Evolutionary conservation across 2,888 invertebrate genomes (phyloP), one percentile per base, ranked within the genome.

Genomic region (Bugula neritina): DNA sequence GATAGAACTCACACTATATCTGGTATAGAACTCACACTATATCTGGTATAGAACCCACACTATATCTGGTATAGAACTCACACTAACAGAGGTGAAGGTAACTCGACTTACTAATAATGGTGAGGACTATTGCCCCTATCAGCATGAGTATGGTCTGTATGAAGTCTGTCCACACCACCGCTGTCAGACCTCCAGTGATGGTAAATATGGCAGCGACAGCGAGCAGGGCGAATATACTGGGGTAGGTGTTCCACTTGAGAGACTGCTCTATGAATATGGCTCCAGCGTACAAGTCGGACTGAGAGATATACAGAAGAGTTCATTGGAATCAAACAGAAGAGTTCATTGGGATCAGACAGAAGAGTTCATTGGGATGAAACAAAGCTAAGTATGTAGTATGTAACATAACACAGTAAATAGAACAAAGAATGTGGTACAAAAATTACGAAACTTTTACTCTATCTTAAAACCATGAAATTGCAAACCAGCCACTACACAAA

Each of bases 221-320:
- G 58, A 87, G 75, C 1, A 87, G 79, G 10, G 85, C 79, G n/a
- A 82, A 71, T 21, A 86, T 82, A 0, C 86, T 80, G 27, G 80
- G 73, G 75, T 87, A 87, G 25, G 86, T 76, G 57, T 85, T 81
- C 78, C 81, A 81, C n/a, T 85, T 80, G 35, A 86, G 74, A 1
- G 85, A 81, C 73, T 86, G 83, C 72, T 85, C 84, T 70, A 87
- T 86, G 77, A 87, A 87, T 27, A 87, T 79, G 0, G 86, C 86
- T 23, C 86, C 86, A 43, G 86, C 85, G 77, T 84, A 86, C 55
- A 86, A 75, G 75, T 86, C 86, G 23, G 85, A 85, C 86, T 86
- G 74, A 27, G 77, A 75, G 5, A 55, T 55, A 55, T 23, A 25
- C 5, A 55, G 3, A 55, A 17, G 55, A 17, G 55, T 55, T 17